Conservation (phyloP, 2,888 invertebrate genomes). For the Dascillus cervinus region DNA sequence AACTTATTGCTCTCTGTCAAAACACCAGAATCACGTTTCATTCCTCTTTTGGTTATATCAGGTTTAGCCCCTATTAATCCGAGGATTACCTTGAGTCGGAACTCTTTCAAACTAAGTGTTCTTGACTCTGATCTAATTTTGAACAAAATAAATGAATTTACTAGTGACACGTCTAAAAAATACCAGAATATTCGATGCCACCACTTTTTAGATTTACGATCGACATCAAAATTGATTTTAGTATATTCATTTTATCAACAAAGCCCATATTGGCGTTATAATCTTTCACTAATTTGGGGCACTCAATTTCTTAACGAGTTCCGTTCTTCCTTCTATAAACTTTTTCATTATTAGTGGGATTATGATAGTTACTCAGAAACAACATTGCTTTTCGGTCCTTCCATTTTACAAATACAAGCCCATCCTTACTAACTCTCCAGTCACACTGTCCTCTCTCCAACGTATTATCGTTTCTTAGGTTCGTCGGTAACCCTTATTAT, state of each 20-base stretch:
- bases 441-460: slow-evolving; percentile 3
- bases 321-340: not conserved
- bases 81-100: not conserved
- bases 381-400: slow-evolving; percentile 1
- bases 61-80: not conserved
- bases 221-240: slow-evolving; percentile 6
- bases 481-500: not conserved
- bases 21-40: not conserved
- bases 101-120: not conserved
- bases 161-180: not conserved
- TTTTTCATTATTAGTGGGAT: not conserved
- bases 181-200: slow-evolving; percentile 5
- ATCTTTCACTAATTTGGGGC: slow-evolving; percentile 3
- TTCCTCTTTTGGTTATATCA: not conserved
- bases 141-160: slow-evolving; percentile 2
- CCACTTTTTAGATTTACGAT: no score
- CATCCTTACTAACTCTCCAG: slow-evolving; percentile 4
- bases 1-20: no score
- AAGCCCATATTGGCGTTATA: slow-evolving; percentile 7
- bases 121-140: slow-evolving; percentile 1
- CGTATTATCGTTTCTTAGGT: slow-evolving; percentile 1
- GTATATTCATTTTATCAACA: slow-evolving; percentile 7
- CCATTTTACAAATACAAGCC: slow-evolving; percentile 5
- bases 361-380: slow-evolving; percentile 1
- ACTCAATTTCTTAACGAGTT: not conserved